phyloP scores from a whole-genome alignment of 2,113 vertebrate genomes.

The Acrocephalus arundinaceus region DNA sequence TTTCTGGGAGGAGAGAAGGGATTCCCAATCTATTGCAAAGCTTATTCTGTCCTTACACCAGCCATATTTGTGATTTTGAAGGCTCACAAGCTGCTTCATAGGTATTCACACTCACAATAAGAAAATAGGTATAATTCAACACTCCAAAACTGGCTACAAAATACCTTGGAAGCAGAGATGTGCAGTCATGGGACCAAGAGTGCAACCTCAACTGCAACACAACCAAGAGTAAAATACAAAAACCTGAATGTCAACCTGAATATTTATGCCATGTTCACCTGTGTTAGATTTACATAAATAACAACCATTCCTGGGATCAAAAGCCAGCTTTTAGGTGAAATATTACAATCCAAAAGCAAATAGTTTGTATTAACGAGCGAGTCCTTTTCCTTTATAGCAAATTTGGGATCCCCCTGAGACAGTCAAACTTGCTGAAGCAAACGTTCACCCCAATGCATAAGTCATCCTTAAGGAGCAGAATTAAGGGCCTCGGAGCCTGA shows the following conservation, averaged over 20 bases:
- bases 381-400: background rate
- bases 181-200: background rate
- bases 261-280: background rate
- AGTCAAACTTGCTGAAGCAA: background rate
- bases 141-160: background rate
- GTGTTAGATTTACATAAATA: background rate
- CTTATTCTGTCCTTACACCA: background rate
- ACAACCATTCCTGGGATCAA: background rate
- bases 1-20: background rate
- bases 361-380: background rate
- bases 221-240: background rate
- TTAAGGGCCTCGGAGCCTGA: slow-evolving; percentile 24
- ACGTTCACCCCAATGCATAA: background rate
- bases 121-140: background rate
- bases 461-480: slow-evolving; percentile 41
- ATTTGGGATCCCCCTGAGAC: background rate
- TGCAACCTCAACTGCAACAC: background rate
- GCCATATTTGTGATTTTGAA: background rate
- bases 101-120: background rate
- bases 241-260: background rate
- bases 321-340: background rate
- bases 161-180: background rate
- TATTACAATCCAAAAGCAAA: background rate
- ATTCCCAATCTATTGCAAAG: background rate
- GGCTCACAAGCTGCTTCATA: background rate